phyloP scores from a whole-genome alignment of 2,113 vertebrate genomes.

The Peromyscus polionotus region DNA sequence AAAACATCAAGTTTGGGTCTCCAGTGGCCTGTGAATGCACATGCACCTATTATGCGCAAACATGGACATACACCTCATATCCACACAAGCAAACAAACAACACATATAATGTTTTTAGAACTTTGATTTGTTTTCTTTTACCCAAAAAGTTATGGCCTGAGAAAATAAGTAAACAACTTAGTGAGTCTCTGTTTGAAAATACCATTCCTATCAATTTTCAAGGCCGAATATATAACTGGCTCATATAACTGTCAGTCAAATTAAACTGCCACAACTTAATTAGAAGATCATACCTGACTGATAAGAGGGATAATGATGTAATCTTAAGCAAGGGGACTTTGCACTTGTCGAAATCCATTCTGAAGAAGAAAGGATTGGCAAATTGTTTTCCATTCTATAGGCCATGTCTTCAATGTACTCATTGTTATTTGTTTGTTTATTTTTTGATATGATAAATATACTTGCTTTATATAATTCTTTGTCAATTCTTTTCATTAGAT shows the following conservation, averaged over 20 bases:
- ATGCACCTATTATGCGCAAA: background rate
- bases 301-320: background rate
- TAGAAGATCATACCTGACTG: background rate
- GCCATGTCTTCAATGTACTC: too few relatives aligned
- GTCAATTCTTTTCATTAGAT: too few relatives aligned
- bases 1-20: background rate
- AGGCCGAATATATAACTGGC: background rate
- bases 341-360: background rate
- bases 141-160: background rate
- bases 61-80: background rate
- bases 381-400: too few relatives aligned
- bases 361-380: background rate
- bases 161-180: background rate
- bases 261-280: background rate
- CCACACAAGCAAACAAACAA: background rate
- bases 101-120: conserved; percentile 3
- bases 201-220: background rate
- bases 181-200: conserved; percentile 3
- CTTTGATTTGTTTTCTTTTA: conserved; percentile 8
- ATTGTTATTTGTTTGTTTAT: too few relatives aligned
- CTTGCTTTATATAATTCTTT: too few relatives aligned
- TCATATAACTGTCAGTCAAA: background rate
- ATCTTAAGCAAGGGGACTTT: background rate
- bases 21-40: background rate
- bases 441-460: too few relatives aligned